These are phyloP conservation scores for Nasonia vitripennis DNA, from an alignment of 1,140 invertebrate genomes.

Conservation along the genomic window DNA sequence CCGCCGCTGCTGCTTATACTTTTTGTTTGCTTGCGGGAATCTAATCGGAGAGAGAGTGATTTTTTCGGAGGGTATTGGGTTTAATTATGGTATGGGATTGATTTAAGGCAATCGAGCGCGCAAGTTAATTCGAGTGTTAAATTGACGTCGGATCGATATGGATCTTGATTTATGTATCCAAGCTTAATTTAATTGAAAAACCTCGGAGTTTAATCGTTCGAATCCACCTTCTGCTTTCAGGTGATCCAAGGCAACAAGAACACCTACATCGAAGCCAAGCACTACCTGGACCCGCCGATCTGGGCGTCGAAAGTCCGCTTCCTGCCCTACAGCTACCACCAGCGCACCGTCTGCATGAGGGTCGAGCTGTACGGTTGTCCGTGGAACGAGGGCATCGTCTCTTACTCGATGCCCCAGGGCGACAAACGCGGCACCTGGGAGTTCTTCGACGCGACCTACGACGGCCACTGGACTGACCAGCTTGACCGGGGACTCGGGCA, in stretches of 20 bases:
- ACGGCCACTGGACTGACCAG: slow-evolving; percentile 86
- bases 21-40: not conserved
- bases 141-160: not conserved
- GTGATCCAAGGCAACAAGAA: slow-evolving; percentile 88
- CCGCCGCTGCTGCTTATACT: not conserved
- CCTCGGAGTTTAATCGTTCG: not conserved
- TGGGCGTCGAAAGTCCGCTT: slow-evolving; percentile 88
- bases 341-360: slow-evolving; percentile 90
- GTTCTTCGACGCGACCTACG: slow-evolving; percentile 93
- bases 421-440: slow-evolving; percentile 88
- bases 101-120: not conserved
- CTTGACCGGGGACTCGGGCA: slow-evolving; percentile 88
- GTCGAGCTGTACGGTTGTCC: slow-evolving; percentile 88
- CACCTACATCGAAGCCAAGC: slow-evolving; percentile 86
- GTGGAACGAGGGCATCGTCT: slow-evolving; percentile 78
- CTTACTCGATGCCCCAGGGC: slow-evolving; percentile 80
- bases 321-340: slow-evolving; percentile 88
- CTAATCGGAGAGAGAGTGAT: not conserved
- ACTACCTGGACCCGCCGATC: slow-evolving; percentile 85
- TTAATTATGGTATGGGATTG: not conserved
- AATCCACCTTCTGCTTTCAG: slow-evolving; percentile 70
- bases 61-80: not conserved
- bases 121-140: not conserved
- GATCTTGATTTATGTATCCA: not conserved
- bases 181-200: not conserved